These are phyloP conservation scores for Pangasius djambal DNA, from an alignment of 2,797 vertebrate species.

Conservation along the genomic window DNA sequence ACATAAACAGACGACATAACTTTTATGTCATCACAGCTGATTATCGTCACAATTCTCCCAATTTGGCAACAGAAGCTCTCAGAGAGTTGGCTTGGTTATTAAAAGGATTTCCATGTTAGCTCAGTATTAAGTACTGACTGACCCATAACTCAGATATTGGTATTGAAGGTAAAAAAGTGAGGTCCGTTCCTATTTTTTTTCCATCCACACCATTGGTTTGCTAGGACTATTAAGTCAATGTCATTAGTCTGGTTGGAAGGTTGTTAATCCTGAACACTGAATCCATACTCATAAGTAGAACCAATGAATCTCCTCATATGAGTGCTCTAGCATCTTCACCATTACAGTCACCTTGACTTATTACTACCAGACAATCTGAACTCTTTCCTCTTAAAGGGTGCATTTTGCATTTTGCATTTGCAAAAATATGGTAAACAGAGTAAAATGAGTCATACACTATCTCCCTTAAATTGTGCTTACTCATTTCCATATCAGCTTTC, in stretches of 20 bases:
- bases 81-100: neutral
- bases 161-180: neutral
- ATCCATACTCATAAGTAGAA: neutral
- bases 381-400: neutral
- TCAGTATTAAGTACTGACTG: neutral
- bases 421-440: neutral
- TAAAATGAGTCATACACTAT: neutral
- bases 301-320: neutral
- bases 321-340: neutral
- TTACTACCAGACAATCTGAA: neutral
- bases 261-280: neutral
- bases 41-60: neutral
- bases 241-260: neutral
- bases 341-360: neutral
- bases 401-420: no score
- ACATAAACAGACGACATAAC: neutral
- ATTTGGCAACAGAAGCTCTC: neutral
- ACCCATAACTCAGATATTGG: neutral
- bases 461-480: conserved; percentile 16
- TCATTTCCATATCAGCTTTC: conserved; percentile 3
- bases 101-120: neutral
- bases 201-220: neutral
- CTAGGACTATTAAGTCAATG: neutral
- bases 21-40: neutral
- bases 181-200: neutral